These are phyloP conservation scores for Vulpes vulpes DNA, from an alignment of 2,113 vertebrate genomes.

Conservation along the genomic window DNA sequence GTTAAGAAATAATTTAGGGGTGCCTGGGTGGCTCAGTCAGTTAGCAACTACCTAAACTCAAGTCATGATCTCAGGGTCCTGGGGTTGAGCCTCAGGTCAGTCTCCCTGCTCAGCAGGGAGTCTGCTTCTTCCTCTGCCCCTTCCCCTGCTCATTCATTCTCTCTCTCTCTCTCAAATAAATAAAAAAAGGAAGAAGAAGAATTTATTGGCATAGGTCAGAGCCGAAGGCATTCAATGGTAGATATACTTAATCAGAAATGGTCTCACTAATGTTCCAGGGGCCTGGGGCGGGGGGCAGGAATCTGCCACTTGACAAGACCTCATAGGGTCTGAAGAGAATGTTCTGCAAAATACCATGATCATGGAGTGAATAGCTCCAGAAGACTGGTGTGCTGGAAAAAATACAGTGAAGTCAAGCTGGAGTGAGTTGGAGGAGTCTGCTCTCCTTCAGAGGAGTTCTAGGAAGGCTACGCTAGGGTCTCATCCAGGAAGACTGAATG, in stretches of 20 bases:
- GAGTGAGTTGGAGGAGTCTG: background rate
- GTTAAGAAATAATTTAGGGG: conserved; percentile 66
- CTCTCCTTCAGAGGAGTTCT: background rate
- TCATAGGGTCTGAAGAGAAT: background rate
- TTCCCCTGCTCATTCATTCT: too few species aligned
- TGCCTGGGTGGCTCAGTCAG: too few species aligned
- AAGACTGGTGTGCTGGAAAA: background rate
- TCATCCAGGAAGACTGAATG: background rate
- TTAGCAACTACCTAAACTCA: too few species aligned
- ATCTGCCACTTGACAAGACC: background rate
- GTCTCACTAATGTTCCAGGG: conserved; percentile 67
- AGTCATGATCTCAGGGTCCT: too few species aligned
- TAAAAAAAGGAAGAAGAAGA: background rate
- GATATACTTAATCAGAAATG: conserved; percentile 79
- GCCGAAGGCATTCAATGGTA: conserved; percentile 73
- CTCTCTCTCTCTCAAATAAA: too few species aligned
- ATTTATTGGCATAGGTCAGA: conserved; percentile 66
- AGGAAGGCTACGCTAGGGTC: background rate
- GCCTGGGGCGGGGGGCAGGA: too few species aligned
- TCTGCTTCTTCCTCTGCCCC: too few species aligned
- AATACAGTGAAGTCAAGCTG: background rate
- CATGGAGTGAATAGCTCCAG: background rate
- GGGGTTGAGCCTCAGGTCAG: too few species aligned
- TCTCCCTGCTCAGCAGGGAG: too few species aligned
- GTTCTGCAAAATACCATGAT: background rate